Evolutionary conservation across 1,140 invertebrate species (phyloP), one percentile per base, ranked within the genome.

Genomic region (Telenomus remus): DNA sequence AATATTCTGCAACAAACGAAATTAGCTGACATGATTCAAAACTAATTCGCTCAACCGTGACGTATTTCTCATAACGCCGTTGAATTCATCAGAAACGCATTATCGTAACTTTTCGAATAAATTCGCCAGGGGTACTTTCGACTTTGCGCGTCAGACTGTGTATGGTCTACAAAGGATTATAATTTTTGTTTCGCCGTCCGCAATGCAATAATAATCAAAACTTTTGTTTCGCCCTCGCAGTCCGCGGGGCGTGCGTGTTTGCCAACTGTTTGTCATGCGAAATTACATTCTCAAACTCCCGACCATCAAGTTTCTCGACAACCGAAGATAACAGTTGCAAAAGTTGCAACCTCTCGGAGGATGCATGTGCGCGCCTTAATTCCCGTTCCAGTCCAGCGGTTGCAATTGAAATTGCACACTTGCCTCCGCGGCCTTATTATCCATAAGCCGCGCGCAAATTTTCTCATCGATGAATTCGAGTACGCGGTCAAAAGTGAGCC

Each of bases 191-290:
- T 59, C 39, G 14, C 42, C 19, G 6, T 66, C 51, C 47, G 33
- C 51, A 50, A 59, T 59, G 54, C 42, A 55, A 70, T 70, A 61
- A 61, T 47, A 55, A 70, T 61, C 56, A 39, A 54, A 61, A 60
- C 43, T 53, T 61, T 55, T 54, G 43, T 44, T 47, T 35, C 1
- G 0, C 4, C 14, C 10, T 43, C 37, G 8, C 37, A 39, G 3
- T 9, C n/a, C n/a, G n/a, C 10, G 0, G n/a, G 5, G 13, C n/a
- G 49, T n/a, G 43, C 65, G 42, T 60, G 65, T 48, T 59, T 42
- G 53, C 10, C 11, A 43, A 48, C 35, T 48, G 27, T 69, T 49
- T 61, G 56, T 69, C 56, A 60, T 61, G 56, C 56, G 55, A 55
- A 70, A 61, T 70, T 70, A 61, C 57, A 50, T 56, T 70, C 33